Conservation (phyloP, 2,797 vertebrate species). For the Falco columbarius region DNA sequence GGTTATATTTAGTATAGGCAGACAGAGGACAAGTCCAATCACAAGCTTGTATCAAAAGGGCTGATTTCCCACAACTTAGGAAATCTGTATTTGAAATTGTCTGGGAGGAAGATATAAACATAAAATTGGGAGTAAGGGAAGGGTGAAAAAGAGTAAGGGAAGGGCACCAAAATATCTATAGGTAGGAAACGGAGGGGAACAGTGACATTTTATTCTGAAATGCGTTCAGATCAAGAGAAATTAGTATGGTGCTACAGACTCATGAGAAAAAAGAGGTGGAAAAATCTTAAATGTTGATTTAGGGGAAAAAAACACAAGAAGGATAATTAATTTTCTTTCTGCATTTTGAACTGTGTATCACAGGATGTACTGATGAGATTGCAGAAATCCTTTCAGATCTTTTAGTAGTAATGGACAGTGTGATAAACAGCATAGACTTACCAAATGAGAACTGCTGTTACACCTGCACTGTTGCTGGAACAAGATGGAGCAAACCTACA, state of each 20-base stretch:
- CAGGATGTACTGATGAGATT: neutral
- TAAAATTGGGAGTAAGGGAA: neutral
- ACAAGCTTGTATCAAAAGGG: neutral
- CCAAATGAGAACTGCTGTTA: neutral
- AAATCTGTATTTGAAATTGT: neutral
- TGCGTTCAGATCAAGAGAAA: neutral
- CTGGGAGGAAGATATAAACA: neutral
- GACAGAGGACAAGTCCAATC: neutral
- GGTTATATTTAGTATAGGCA: constrained; percentile 27
- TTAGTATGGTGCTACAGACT: neutral
- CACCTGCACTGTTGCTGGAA: neutral
- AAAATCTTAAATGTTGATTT: neutral
- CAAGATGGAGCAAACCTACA: neutral
- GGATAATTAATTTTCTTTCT: neutral
- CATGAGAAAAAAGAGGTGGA: neutral
- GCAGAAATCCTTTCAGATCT: neutral
- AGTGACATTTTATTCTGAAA: neutral
- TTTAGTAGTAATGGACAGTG: neutral
- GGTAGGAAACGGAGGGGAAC: neutral
- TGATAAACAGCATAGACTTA: neutral
- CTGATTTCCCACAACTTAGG: constrained; percentile 1
- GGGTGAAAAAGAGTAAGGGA: neutral
- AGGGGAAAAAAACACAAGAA: neutral
- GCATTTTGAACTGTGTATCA: neutral
- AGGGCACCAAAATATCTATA: neutral